Conservation (phyloP, 2,113 vertebrate genomes). For the Haemorhous mexicanus region DNA sequence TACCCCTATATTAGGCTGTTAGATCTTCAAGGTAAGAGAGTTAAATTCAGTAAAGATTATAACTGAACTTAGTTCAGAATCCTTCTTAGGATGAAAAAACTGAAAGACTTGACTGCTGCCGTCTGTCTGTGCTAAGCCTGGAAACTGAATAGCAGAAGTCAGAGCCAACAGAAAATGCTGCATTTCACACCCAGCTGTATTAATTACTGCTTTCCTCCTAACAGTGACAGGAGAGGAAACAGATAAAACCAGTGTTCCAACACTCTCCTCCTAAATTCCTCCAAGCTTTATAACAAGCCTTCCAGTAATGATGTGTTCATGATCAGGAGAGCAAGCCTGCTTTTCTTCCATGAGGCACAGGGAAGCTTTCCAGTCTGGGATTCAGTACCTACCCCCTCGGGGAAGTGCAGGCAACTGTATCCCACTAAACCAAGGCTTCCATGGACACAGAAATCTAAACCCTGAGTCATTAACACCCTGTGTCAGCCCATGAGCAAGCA, state of each 20-base stretch:
- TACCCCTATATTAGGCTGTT: neutral
- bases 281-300: neutral
- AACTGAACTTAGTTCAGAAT: neutral
- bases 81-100: neutral
- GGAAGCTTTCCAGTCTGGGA: neutral
- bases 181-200: constrained; percentile 33
- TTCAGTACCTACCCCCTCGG: neutral
- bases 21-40: neutral
- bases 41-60: neutral
- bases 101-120: neutral
- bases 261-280: neutral
- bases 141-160: neutral
- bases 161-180: neutral
- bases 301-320: neutral
- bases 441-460: neutral
- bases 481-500: neutral
- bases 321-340: neutral
- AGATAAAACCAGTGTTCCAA: neutral
- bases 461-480: neutral
- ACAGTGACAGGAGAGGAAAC: neutral
- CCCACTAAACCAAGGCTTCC: neutral
- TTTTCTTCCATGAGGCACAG: neutral
- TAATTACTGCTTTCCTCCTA: constrained; percentile 42
- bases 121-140: neutral
- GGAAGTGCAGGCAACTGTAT: neutral